Evolutionary conservation across 2,113 vertebrate species (phyloP), one percentile per base, ranked within the genome.

Genomic region (Condylura cristata): DNA sequence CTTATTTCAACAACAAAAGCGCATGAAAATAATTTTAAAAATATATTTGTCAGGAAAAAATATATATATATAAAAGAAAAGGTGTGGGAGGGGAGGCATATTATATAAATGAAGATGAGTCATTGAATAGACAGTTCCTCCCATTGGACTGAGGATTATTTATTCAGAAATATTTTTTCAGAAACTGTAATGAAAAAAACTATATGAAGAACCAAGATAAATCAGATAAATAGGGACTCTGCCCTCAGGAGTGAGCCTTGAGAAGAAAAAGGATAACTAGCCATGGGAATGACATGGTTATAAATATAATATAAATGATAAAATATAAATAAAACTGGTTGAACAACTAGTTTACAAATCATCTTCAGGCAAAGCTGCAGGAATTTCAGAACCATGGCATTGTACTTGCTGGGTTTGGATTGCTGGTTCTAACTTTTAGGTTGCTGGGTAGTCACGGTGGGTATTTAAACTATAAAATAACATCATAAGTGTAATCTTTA

Each of bases 71-170:
- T 79, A 80, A 90, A 93, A 61, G 53, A 63, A 94, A 82, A 95
- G 39, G 46, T 20, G 65, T 68, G 20, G 80, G 70, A 75, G 51
- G n/a, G 7, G 13, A 94, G 56, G 72, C 70, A 44, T 37, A 91
- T 79, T 89, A 80, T 56, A 94, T 96, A 94, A 96, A 94, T 48
- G 70, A 76, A 86, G 46, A 28, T 94, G 89, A 96, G 68, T 94
- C 83, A 95, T 41, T 30, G 18, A 18, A 37, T 13, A 14, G 60
- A 16, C 37, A 86, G 86, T 60, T 85, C 80, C 76, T 56, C 63
- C 32, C 24, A 75, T 30, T 72, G 91, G 60, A 63, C 51, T 22
- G 53, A 66, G 46, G 46, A 20, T 84, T 89, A 74, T 32, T 72
- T 86, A 93, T 89, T 90, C 41, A 84, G 78, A 76, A 96, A 87